These are phyloP conservation scores for Colinus virginianus DNA, from an alignment of 2,113 vertebrate species.

Conservation along the genomic window DNA sequence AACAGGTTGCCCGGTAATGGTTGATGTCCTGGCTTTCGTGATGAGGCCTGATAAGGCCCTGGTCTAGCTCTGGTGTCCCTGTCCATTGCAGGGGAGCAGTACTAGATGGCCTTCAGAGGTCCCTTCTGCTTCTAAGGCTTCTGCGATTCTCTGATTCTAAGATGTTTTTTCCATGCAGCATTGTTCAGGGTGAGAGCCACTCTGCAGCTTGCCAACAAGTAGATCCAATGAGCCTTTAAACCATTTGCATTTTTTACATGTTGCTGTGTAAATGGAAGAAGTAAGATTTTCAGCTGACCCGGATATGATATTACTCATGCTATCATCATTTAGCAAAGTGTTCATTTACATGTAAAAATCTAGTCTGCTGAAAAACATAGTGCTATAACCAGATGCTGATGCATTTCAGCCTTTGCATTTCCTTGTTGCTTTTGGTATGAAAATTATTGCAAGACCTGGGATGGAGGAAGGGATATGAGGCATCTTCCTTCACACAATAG, in stretches of 20 bases:
- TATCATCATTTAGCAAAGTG: not conserved
- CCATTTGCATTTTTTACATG: not conserved
- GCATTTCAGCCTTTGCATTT: not conserved
- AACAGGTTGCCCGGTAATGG: no score
- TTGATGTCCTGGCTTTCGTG: no score
- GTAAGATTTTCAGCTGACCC: not conserved
- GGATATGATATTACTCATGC: not conserved
- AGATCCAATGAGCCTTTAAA: not conserved
- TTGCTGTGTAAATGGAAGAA: not conserved
- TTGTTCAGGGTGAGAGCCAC: not conserved
- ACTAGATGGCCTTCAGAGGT: no score
- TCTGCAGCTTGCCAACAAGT: not conserved
- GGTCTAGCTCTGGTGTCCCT: no score
- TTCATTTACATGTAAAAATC: not conserved
- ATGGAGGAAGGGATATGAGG: slow-evolving; percentile 7
- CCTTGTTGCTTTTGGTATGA: slow-evolving; percentile 35
- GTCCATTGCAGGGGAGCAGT: no score
- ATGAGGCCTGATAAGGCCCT: no score
- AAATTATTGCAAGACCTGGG: slow-evolving; percentile 12
- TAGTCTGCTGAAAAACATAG: slow-evolving; percentile 1
- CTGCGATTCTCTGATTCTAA: not conserved
- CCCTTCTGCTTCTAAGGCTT: no score
- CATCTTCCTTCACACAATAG: not conserved
- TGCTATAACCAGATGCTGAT: not conserved
- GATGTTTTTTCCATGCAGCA: not conserved